These are phyloP conservation scores for Alca torda DNA, from an alignment of 2,797 vertebrate genomes.

Conservation along the genomic window DNA sequence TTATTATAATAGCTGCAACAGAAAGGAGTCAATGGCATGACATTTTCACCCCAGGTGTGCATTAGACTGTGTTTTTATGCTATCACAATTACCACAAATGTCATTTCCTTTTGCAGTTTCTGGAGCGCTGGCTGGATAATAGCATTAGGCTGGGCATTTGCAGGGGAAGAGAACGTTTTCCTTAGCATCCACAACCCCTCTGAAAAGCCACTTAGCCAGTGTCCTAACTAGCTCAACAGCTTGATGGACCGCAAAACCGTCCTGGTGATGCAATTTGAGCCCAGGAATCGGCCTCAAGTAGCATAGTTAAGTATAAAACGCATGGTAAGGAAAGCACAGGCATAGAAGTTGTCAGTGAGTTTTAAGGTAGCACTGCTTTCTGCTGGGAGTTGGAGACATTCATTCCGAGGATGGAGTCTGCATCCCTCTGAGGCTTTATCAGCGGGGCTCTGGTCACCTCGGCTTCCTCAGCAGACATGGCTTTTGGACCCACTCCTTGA, in stretches of 20 bases:
- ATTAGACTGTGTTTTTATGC: neutral
- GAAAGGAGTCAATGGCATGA: neutral
- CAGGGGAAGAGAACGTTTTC: neutral
- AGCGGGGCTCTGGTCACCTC: neutral
- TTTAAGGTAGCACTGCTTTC: neutral
- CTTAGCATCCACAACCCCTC: neutral
- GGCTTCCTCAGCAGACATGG: neutral
- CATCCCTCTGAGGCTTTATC: neutral
- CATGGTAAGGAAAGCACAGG: neutral
- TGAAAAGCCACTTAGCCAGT: neutral
- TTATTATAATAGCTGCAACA: neutral
- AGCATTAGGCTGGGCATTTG: neutral
- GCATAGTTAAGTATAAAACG: neutral
- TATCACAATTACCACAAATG: neutral
- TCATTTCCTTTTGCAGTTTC: neutral
- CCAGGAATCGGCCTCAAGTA: neutral
- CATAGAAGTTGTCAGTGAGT: neutral
- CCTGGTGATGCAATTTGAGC: neutral
- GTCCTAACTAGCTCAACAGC: neutral
- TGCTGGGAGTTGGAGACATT: neutral
- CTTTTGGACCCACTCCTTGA: neutral
- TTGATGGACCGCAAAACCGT: neutral
- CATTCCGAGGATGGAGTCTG: neutral
- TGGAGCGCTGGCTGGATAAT: neutral
- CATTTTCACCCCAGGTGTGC: neutral